Conservation (phyloP, 2,113 vertebrate genomes). For the Piliocolobus tephrosceles region DNA sequence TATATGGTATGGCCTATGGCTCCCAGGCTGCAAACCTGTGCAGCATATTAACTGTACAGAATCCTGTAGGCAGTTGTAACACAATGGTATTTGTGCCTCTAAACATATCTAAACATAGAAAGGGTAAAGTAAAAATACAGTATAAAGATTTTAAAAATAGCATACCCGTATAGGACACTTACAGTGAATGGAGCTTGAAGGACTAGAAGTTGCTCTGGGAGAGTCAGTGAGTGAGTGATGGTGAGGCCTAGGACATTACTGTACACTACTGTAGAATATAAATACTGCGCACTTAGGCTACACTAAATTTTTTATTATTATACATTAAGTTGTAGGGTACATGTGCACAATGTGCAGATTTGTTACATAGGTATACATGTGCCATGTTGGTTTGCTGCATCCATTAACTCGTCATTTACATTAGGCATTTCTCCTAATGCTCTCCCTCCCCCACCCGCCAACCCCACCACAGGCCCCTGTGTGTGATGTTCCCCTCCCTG, state of each 20-base stretch:
- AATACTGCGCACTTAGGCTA: not conserved
- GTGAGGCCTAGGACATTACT: not conserved
- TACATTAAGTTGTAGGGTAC: too few relatives aligned
- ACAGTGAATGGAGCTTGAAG: not conserved
- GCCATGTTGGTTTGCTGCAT: too few relatives aligned
- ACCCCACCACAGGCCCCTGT: too few relatives aligned
- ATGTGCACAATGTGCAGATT: too few relatives aligned
- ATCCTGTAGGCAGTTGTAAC: not conserved
- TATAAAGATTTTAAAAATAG: not conserved
- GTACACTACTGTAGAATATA: not conserved
- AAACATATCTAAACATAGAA: not conserved
- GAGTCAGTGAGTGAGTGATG: not conserved
- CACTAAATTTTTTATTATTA: not conserved
- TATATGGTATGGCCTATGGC: rapidly evolving
- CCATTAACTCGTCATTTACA: too few relatives aligned
- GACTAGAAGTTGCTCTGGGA: not conserved
- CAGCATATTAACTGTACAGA: not conserved
- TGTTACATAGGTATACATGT: too few relatives aligned
- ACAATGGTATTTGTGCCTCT: not conserved
- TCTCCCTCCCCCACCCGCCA: too few relatives aligned
- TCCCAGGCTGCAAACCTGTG: not conserved
- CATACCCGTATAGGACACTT: not conserved
- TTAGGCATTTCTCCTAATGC: too few relatives aligned
- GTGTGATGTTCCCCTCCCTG: too few relatives aligned
- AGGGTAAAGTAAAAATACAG: not conserved